Conservation (phyloP, 2,113 vertebrate genomes). For the Sinosuthora webbiana region DNA sequence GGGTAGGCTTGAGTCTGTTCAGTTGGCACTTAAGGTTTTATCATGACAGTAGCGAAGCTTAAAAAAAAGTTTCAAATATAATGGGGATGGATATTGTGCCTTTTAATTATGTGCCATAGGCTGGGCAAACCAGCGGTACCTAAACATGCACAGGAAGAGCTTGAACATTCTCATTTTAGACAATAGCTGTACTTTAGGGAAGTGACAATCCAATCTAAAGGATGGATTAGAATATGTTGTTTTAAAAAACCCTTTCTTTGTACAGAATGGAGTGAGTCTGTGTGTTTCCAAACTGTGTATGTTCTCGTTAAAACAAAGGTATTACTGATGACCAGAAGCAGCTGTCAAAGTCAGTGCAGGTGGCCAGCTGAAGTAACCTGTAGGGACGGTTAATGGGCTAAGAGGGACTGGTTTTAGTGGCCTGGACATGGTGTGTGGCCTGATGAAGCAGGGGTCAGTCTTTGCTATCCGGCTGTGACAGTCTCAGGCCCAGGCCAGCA, state of each 20-base stretch:
- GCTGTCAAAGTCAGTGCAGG: background rate
- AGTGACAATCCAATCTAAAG: background rate
- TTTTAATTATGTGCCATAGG: background rate
- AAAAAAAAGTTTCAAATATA: background rate
- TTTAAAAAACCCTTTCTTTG: background rate
- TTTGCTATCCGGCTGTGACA: background rate
- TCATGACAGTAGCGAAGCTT: background rate
- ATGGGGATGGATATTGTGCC: background rate
- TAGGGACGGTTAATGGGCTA: background rate
- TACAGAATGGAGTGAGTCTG: background rate
- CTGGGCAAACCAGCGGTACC: background rate
- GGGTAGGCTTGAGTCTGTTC: background rate
- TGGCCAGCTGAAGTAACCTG: background rate
- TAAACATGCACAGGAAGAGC: background rate
- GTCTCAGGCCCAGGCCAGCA: background rate
- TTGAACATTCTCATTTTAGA: background rate
- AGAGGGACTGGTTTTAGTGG: background rate
- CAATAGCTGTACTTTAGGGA: background rate
- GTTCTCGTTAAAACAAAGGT: background rate
- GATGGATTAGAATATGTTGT: background rate
- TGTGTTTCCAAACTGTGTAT: background rate
- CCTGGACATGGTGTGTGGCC: background rate
- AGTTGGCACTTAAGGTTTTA: background rate
- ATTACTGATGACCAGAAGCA: background rate
- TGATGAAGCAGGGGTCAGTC: background rate